Percentiles rank a stretch among this genome's conserved stretches.
Evolutionary conservation across 2,113 vertebrate species (phyloP).

Genomic region (Laterallus jamaicensis): DNA sequence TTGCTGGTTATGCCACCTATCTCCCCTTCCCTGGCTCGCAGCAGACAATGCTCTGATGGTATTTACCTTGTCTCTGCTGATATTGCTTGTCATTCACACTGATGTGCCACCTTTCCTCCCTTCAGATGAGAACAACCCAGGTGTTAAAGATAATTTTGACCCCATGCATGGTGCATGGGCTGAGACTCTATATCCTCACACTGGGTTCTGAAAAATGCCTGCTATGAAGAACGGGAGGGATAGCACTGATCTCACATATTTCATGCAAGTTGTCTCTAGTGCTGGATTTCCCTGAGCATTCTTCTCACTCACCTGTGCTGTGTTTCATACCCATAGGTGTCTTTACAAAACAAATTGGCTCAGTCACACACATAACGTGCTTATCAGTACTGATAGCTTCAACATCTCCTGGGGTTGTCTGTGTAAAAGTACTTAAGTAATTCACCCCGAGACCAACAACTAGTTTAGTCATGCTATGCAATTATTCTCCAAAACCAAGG

Average conservation of each 20-base stretch:
- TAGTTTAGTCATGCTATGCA: neutral
- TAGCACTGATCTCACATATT: neutral
- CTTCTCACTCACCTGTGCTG: neutral
- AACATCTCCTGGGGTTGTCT: neutral
- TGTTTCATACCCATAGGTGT: neutral
- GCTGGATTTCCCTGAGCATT: neutral
- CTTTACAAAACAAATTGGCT: neutral
- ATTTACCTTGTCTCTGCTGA: neutral
- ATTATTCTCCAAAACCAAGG: neutral
- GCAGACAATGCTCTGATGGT: neutral
- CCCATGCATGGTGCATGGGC: rapidly evolving
- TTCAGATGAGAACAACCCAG: neutral
- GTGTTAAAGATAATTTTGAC: neutral
- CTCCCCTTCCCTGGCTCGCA: rapidly evolving
- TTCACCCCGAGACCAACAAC: neutral
- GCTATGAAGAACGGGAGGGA: neutral
- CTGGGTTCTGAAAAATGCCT: neutral
- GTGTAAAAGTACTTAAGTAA: neutral
- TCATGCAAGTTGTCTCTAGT: neutral
- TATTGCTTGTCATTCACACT: neutral
- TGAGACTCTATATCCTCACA: neutral
- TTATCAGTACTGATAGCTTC: neutral
- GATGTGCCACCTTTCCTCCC: neutral
- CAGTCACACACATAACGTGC: neutral
- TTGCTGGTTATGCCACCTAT: neutral